Evolutionary conservation across 2,888 invertebrate species (phyloP), one percentile per base, ranked within the genome.

Genomic region (Oscheius sp.): DNA sequence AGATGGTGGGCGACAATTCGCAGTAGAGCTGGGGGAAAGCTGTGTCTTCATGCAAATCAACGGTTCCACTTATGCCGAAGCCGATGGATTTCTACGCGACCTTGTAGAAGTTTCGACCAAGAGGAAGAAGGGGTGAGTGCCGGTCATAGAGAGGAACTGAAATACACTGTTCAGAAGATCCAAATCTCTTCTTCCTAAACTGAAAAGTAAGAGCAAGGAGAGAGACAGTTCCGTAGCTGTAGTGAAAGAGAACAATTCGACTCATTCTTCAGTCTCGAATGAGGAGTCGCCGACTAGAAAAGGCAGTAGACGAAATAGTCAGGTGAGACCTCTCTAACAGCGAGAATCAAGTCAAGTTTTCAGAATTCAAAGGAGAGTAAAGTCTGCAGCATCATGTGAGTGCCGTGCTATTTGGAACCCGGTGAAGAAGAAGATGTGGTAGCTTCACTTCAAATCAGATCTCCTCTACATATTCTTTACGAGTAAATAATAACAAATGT

Each of bases 1-100:
- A 32, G 78, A 79, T 37, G 70, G 65, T 51, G 73, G 73, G 11
- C 33, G 53, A 53, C 63, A 73, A 21, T 63, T 73, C 9, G 62
- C 73, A 3, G 29, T 51, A 10, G 73, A 73, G 21, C 37, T 73
- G 29, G 73, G 73, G 35, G 73, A 73, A 33, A 35, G 32, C 1
- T 73, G 73, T 33, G 35, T 51, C 10, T 73, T 73, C 37, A 51
- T 73, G 29, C 73, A 73, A 55, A 62, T 73, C 13, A 58, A 42
- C n/a, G 32, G 58, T 9, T 51, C 63, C 0, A 33, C 37, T 5
- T 73, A 63, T 53, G n/a, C 47, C 7, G 73, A 73, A 29, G 70
- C 58, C 1, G 70, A 70, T 13, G 58, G 70, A 55, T 70, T 70
- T 2, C 32, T 70, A 10, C n/a, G 58, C 9, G 70, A 70, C 13